A percentile compares a stretch with the other conserved stretches of the same genome.
Conservation (phyloP, 2,888 invertebrate species). For the Cryptus viduatorius region DNA sequence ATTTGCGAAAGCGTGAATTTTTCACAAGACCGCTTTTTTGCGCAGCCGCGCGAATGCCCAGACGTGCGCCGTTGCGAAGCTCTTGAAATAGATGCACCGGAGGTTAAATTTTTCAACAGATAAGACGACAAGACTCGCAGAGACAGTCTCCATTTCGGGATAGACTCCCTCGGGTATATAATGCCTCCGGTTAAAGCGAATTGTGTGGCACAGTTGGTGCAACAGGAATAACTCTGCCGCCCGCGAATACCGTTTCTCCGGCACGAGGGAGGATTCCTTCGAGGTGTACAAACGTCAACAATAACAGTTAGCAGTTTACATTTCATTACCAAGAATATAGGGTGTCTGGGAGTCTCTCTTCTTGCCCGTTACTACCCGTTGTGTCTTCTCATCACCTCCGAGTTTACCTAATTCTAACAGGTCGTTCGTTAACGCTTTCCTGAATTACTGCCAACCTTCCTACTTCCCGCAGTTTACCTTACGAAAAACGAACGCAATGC, state of each 20-base stretch:
- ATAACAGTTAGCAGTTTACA: conserved; percentile 77
- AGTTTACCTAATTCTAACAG: conserved; percentile 70
- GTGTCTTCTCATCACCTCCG: conserved; percentile 68
- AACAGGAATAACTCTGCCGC: neutral
- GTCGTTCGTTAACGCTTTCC: conserved; percentile 71
- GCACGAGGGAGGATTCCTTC: conserved; percentile 25
- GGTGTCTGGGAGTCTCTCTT: conserved; percentile 46
- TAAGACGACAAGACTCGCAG: conserved; percentile 20
- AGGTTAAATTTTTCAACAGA: conserved; percentile 19
- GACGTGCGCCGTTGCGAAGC: neutral
- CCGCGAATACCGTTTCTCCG: conserved; percentile 1
- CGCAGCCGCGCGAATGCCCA: neutral
- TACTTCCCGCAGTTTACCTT: conserved; percentile 15
- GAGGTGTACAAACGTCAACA: conserved; percentile 74
- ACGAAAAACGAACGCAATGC: conserved; percentile 27
- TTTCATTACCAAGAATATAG: conserved; percentile 75
- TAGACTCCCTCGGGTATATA: conserved; percentile 44
- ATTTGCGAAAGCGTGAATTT: neutral
- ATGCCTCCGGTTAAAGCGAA: conserved; percentile 42
- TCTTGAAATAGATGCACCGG: neutral
- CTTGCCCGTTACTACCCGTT: conserved; percentile 48
- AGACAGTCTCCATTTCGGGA: conserved; percentile 37
- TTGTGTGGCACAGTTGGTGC: conserved; percentile 18
- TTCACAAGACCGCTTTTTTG: neutral
- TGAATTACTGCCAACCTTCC: conserved; percentile 62